Conservation (phyloP, 2,797 vertebrate genomes). For the Neosalanx taihuensis region DNA sequence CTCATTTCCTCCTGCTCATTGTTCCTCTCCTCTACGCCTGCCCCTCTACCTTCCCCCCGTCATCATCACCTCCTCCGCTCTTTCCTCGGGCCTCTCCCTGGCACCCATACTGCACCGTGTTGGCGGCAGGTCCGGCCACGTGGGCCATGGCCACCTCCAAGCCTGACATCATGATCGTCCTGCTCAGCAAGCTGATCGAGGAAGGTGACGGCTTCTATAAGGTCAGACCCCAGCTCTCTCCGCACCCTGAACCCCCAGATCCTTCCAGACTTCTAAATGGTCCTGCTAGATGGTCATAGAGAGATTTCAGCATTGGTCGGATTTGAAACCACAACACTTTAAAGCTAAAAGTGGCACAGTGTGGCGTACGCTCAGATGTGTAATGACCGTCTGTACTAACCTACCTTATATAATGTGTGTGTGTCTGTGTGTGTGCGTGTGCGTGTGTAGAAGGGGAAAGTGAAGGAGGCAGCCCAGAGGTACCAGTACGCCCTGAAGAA, state of each 20-base stretch:
- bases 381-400: no score
- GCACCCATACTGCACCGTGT: constrained; percentile 85
- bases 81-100: neutral
- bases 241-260: neutral
- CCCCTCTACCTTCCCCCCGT: neutral
- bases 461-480: constrained; percentile 92
- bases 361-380: neutral
- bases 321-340: no score
- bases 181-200: constrained; percentile 97
- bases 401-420: neutral
- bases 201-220: constrained; percentile 97
- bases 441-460: constrained; percentile 85
- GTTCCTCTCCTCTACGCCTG: neutral
- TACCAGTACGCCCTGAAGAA: constrained; percentile 97
- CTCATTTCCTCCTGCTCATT: neutral
- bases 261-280: neutral
- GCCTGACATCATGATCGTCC: constrained; percentile 98
- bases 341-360: neutral
- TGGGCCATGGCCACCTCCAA: constrained; percentile 99
- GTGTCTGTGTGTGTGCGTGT: constrained; percentile 19
- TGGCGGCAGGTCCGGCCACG: constrained; percentile 93
- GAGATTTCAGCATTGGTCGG: no score
- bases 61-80: neutral
- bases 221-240: constrained; percentile 69
- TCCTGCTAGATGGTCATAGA: neutral